Evolutionary conservation across 2,888 invertebrate species (phyloP).

Genomic region (Ophion obscuratus): DNA sequence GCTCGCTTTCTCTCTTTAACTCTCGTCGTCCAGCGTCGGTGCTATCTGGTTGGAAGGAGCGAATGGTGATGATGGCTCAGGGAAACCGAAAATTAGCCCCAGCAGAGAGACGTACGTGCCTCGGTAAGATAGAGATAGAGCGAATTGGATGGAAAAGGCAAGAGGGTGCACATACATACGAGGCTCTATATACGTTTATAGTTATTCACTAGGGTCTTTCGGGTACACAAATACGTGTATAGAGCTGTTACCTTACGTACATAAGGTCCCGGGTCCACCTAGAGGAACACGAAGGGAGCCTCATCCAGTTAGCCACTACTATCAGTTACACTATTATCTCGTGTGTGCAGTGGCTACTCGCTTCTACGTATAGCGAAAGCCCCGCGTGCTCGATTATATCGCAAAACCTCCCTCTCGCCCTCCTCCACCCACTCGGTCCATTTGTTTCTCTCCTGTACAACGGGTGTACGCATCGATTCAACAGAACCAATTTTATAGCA

Average conservation of each 20-base stretch:
- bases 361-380: constrained; percentile 70
- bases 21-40: background rate
- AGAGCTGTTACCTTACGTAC: constrained; percentile 43
- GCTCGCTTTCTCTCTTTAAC: background rate
- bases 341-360: constrained; percentile 71
- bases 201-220: constrained; percentile 8
- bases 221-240: constrained; percentile 16
- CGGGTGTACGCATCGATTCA: constrained; percentile 49
- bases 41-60: constrained; percentile 51
- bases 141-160: constrained; percentile 70
- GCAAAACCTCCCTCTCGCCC: constrained; percentile 36
- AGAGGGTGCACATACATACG: constrained; percentile 53
- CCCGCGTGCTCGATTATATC: constrained; percentile 66
- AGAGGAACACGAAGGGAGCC: constrained; percentile 59
- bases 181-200: constrained; percentile 4
- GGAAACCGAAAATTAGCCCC: constrained; percentile 82
- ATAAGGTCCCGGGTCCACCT: constrained; percentile 40
- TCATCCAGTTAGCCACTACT: constrained; percentile 81
- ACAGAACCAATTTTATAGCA: background rate
- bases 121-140: constrained; percentile 56
- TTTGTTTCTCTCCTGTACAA: constrained; percentile 56
- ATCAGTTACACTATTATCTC: constrained; percentile 83
- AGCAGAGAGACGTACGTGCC: constrained; percentile 73
- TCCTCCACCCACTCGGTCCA: constrained; percentile 44
- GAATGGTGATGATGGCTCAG: constrained; percentile 75